phyloP scores from a whole-genome alignment of 2,888 invertebrate genomes.

The Drosophila putrida region DNA sequence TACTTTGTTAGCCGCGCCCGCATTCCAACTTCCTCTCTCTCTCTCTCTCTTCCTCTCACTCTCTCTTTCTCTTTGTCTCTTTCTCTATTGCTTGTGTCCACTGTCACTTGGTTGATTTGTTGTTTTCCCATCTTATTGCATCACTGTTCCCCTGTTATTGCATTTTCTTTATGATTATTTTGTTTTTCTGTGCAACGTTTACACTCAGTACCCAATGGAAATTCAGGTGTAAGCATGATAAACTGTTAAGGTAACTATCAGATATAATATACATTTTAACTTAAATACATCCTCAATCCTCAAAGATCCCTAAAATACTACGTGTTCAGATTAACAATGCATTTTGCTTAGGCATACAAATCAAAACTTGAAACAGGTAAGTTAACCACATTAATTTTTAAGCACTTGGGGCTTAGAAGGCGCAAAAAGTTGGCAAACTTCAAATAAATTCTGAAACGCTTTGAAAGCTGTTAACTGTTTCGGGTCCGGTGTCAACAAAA shows the following conservation, averaged over 20 bases:
- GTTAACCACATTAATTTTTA: constrained; percentile 66
- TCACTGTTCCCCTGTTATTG: constrained; percentile 34
- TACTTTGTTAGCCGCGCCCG: constrained; percentile 50
- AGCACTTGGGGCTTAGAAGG: constrained; percentile 46
- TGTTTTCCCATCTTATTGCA: constrained; percentile 28
- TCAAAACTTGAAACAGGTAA: background rate
- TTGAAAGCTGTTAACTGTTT: constrained; percentile 33
- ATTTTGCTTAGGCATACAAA: background rate
- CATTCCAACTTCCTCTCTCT: constrained; percentile 15
- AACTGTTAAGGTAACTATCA: background rate
- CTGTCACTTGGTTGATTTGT: constrained; percentile 17
- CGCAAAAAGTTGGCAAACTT: constrained; percentile 60
- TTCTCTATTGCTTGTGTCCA: constrained; percentile 1
- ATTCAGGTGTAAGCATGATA: background rate
- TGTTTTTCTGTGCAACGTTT: background rate
- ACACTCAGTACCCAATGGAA: constrained; percentile 10
- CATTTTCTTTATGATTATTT: constrained; percentile 29
- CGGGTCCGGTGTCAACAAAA: constrained; percentile 55
- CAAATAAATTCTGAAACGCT: constrained; percentile 51
- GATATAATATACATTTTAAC: constrained; percentile 4
- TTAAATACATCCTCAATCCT: background rate
- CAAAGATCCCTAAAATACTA: constrained; percentile 7
- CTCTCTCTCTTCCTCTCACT: background rate
- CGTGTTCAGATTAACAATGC: constrained; percentile 39
- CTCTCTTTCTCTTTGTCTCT: background rate